Conservation (phyloP, 1,140 invertebrate genomes). For the Phenacoccus solenopsis region DNA sequence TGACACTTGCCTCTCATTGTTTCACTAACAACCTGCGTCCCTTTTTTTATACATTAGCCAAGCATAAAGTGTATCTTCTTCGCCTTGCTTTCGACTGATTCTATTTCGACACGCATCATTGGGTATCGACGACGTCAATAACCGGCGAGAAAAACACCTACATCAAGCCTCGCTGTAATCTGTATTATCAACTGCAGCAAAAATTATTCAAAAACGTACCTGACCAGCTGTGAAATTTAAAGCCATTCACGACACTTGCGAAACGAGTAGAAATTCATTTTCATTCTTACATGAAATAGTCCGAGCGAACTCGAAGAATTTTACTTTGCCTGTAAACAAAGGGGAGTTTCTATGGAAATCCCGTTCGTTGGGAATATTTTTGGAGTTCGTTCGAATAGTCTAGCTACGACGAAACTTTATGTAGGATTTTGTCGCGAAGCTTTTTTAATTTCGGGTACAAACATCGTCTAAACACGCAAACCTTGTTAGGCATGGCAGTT, state of each 20-base stretch:
- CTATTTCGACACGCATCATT: not conserved
- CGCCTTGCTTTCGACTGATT: not conserved
- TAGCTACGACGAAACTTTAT: not conserved
- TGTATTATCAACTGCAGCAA: no score
- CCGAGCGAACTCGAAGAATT: not conserved
- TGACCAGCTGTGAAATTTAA: not conserved
- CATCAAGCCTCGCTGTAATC: no score
- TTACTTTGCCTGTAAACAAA: not conserved
- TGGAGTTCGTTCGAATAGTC: no score
- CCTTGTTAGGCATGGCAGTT: not conserved
- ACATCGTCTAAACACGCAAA: not conserved
- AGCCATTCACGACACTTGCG: not conserved
- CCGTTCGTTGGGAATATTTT: not conserved
- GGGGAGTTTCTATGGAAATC: not conserved
- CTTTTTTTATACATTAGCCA: not conserved
- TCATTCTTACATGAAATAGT: not conserved
- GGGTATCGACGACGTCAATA: not conserved
- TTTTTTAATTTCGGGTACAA: not conserved
- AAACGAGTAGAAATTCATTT: not conserved
- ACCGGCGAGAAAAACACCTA: no score
- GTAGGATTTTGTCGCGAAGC: not conserved
- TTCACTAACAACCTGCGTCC: conserved; percentile 11
- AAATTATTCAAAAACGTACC: not conserved
- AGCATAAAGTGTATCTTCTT: not conserved
- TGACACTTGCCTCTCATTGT: conserved; percentile 10